Conservation (phyloP, 2,797 vertebrate genomes). For the Acanthurus leucopareius region DNA sequence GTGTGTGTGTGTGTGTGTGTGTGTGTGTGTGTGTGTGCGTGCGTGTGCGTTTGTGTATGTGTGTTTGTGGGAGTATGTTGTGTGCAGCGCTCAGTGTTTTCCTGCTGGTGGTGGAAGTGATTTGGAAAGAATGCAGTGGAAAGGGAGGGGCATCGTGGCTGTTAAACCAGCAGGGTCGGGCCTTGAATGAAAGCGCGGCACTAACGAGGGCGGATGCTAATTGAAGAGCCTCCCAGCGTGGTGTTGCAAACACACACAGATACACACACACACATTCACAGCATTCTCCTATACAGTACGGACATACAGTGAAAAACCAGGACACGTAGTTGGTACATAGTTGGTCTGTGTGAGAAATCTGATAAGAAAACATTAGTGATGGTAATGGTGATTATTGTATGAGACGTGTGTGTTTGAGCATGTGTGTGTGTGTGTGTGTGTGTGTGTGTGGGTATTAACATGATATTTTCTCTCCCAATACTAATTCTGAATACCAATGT, state of each 20-base stretch:
- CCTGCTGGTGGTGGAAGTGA: slow-evolving; percentile 81
- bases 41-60: slow-evolving; percentile 37
- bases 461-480: background rate
- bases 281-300: slow-evolving; percentile 31
- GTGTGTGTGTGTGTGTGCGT: slow-evolving; percentile 58
- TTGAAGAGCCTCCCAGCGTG: slow-evolving; percentile 80
- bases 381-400: background rate
- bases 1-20: slow-evolving; percentile 26
- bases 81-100: slow-evolving; percentile 64
- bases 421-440: too few relatives aligned
- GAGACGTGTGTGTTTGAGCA: background rate
- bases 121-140: slow-evolving; percentile 88
- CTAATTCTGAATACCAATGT: background rate
- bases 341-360: background rate
- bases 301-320: slow-evolving; percentile 30
- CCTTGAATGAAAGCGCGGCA: slow-evolving; percentile 80
- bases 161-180: slow-evolving; percentile 83
- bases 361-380: background rate
- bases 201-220: slow-evolving; percentile 85
- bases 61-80: slow-evolving; percentile 51
- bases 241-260: slow-evolving; percentile 51
- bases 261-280: slow-evolving; percentile 37
- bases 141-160: slow-evolving; percentile 68
- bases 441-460: background rate
- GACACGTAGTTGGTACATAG: slow-evolving; percentile 7